A percentile compares a stretch with the other conserved stretches of the same genome.
Evolutionary conservation across 1,140 invertebrate genomes (phyloP).

Genomic region (Nylanderia fulva): DNA sequence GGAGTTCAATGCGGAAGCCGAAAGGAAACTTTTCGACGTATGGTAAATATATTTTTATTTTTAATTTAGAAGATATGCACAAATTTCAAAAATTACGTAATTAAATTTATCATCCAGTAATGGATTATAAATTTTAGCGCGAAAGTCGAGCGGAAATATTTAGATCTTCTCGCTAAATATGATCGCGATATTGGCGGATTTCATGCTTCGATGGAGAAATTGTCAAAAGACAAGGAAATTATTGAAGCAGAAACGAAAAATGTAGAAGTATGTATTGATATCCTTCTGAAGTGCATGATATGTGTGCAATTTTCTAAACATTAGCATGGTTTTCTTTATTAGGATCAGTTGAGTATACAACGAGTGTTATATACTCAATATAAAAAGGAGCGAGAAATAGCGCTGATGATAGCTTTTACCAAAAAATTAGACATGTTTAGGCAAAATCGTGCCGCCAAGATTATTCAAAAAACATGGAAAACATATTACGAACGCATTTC

Average conservation of each 20-base stretch:
- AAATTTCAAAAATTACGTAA: background rate
- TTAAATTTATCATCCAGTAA: background rate
- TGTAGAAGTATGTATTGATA: conserved; percentile 11
- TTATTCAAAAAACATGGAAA: conserved; percentile 33
- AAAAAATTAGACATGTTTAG: conserved; percentile 22
- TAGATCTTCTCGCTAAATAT: conserved; percentile 19
- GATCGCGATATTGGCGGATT: conserved; percentile 13
- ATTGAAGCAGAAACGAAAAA: conserved; percentile 21
- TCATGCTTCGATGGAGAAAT: conserved; percentile 5
- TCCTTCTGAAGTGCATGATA: background rate
- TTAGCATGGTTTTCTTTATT: background rate
- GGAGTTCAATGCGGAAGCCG: conserved; percentile 1
- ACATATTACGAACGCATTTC: conserved; percentile 31
- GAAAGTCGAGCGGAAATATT: conserved; percentile 12
- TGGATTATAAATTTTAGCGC: conserved; percentile 23
- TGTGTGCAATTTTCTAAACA: background rate
- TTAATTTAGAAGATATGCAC: too few species aligned
- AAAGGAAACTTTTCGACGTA: conserved; percentile 19
- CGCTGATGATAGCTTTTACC: conserved; percentile 16
- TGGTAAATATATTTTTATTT: too few species aligned
- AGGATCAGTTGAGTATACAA: conserved; percentile 20
- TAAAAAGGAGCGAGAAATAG: conserved; percentile 28
- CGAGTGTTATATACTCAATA: background rate
- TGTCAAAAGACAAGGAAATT: conserved; percentile 8
- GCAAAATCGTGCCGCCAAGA: conserved; percentile 8